Base-by-base conservation (phyloP, 2,113 vertebrate genomes). In the Neopipo cinnamomea region DNA sequence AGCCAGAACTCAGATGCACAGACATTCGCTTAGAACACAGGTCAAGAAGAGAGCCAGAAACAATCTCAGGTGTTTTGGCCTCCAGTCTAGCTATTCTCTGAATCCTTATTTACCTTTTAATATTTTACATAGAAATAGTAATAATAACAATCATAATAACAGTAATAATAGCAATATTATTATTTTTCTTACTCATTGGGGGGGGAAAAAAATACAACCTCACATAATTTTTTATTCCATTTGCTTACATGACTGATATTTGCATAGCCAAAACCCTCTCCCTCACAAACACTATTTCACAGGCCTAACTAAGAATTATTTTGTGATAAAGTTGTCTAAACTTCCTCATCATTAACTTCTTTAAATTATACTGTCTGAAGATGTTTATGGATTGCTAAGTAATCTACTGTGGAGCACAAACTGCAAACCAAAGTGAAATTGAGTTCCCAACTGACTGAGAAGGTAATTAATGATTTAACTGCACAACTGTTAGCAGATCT, bases 381-480 rank as follows among this genome's bases (percentile, higher is more conserved):
- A 96, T 97, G 74, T 93, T 95, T 97, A 96, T 96, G 96, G 97
- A 97, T 97, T 96, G 85, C 95, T 96, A 96, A 95, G 92, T 96
- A 97, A 97, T 97, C 95, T 97, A 96, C 93, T 95, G 91, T 89
- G 77, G 93, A 97, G 77, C 91, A 96, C 92, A 97, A 97, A 95
- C 95, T 97, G 97, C 97, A 96, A 96, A 96, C 95, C 85, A 93
- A 96, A 97, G 96, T 96, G 94, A 97, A 97, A 97, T 78, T 96
- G 96, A 94, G 96, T 96, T 97, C 97, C 97, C 97, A 96, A 9
- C 70, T 91, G 97, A 96, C 95, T 94, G 88, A 42, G 89, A 96
- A 95, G 83, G 97, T 96, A 97, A 97, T 97, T 97, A 97, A 97
- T 97, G 97, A 97, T 97, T 97, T 97, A 97, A 96, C 96, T 96